phyloP scores from a whole-genome alignment of 2,888 invertebrate species.

The Nemoura dubitans region DNA sequence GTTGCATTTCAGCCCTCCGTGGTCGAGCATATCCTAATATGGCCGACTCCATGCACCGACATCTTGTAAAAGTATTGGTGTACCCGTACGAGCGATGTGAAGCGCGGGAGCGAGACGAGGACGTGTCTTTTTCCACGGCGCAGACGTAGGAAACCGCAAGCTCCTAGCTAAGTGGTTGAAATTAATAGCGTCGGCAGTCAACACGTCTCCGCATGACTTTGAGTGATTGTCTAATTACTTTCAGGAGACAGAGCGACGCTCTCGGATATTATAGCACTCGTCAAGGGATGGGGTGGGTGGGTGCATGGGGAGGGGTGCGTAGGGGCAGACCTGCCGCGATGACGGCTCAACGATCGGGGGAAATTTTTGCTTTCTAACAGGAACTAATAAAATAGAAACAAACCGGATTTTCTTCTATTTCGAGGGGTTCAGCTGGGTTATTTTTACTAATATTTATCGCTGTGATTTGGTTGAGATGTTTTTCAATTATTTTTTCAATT shows the following conservation, averaged over 20 bases:
- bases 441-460: not conserved
- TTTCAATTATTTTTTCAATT: not conserved
- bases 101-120: not conserved
- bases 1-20: not conserved
- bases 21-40: not conserved
- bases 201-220: constrained; percentile 36
- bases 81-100: not conserved
- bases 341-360: not conserved
- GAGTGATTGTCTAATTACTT: constrained; percentile 36
- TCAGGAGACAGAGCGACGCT: not conserved
- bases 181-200: constrained; percentile 35
- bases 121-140: not conserved
- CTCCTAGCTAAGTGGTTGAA: constrained; percentile 21
- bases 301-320: not conserved
- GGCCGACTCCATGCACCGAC: too few relatives aligned
- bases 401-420: not conserved
- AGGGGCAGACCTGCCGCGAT: not conserved
- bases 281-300: not conserved
- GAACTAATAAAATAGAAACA: not conserved
- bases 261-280: constrained; percentile 7
- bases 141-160: constrained; percentile 15
- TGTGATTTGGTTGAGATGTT: not conserved
- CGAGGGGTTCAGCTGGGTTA: not conserved
- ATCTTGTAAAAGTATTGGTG: too few relatives aligned
- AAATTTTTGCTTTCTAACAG: not conserved